Base-by-base conservation (phyloP, 2,113 vertebrate genomes). In the Phrynosoma platyrhinos region DNA sequence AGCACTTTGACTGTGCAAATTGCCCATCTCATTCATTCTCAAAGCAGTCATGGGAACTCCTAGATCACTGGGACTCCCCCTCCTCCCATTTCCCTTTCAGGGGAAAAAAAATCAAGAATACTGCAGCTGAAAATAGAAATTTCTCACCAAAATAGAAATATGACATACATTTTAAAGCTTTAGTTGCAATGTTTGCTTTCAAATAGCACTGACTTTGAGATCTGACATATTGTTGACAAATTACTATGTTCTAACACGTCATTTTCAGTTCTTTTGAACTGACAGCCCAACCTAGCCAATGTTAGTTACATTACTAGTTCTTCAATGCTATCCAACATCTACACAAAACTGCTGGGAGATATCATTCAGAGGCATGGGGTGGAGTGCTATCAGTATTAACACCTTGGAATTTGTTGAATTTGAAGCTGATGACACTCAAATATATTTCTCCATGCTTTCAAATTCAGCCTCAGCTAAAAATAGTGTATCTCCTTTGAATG, bases 1-100 rank as follows among this genome's bases (percentile, higher is more conserved):
- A 69, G 62, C 81, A 69, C 62, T 88, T 77, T 83, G 58, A 68
- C 69, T 55, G 42, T 83, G 62, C 72, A 83, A 83, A 88, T 83
- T 83, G 62, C 62, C 72, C 47, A 69, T 77, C 62, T 77, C 16
- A 40, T 69, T 88, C 87, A 83, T 83, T 69, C 16, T 83, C 47
- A 83, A 42, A 83, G 40, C 40, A 25, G 72, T 32, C 42, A 53
- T 13, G 32, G 64, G 72, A 83, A 36, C 42, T 40, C 16, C 82
- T 40, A 55, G 72, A 69, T 77, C 40, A 69, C 53, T 77, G 58
- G 13, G 13, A 12, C 27, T 62, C 42, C 18, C 16, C 13, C n/a
- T 16, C 5, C 10, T 72, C 12, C 12, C n/a, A 4, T 9, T 40
- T 66, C 18, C 21, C 13, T 27, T 64, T 81, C 58, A 62, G 58